A percentile compares a stretch with the other conserved stretches of the same genome.
Evolutionary conservation across 1,140 invertebrate species (phyloP).

Genomic region (Drosophila orosa): DNA sequence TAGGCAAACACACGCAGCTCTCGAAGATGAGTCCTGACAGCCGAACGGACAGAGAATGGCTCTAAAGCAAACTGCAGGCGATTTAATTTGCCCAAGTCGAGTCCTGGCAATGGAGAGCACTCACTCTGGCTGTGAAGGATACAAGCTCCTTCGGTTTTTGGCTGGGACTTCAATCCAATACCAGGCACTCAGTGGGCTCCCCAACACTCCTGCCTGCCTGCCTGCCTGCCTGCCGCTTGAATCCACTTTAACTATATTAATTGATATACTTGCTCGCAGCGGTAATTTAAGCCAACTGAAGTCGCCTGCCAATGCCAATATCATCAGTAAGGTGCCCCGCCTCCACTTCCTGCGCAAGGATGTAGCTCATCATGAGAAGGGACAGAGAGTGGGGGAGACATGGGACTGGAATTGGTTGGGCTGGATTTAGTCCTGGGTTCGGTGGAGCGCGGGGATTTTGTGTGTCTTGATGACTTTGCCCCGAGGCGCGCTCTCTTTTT

Average conservation of each 20-base stretch:
- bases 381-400: neutral
- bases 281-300: conserved; percentile 79
- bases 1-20: conserved; percentile 52
- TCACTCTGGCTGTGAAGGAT: conserved; percentile 30
- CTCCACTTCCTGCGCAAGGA: neutral
- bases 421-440: conserved; percentile 5
- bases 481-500: conserved; percentile 58
- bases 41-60: conserved; percentile 22
- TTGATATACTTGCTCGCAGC: conserved; percentile 80
- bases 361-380: conserved; percentile 10
- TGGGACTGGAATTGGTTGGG: conserved; percentile 21
- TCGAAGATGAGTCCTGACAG: conserved; percentile 43
- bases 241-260: conserved; percentile 81
- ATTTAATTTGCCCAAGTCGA: conserved; percentile 64
- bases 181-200: conserved; percentile 2
- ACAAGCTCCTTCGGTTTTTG: conserved; percentile 37
- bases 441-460: conserved; percentile 13
- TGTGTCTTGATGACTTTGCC: conserved; percentile 60
- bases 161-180: conserved; percentile 12
- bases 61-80: conserved; percentile 59
- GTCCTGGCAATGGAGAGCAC: conserved; percentile 21
- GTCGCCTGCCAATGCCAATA: conserved; percentile 70
- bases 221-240: conserved; percentile 20
- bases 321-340: conserved; percentile 29
- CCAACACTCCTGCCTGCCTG: neutral